Evolutionary conservation across 2,888 invertebrate genomes (phyloP), one percentile per base, ranked within the genome.

Genomic region (Caenorhabditis uteleia): DNA sequence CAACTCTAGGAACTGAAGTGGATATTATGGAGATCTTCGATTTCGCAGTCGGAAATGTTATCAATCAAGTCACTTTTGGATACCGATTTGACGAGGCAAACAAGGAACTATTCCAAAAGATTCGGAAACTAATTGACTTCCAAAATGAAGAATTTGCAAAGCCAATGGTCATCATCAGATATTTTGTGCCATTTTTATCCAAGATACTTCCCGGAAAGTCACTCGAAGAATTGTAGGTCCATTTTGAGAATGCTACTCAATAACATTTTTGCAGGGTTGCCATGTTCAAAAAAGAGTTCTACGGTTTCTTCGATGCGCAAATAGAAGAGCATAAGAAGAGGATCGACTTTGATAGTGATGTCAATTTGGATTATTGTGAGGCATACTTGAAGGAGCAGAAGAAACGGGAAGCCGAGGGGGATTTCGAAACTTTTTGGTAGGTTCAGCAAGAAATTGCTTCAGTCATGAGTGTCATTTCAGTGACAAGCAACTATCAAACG

Each of bases 51-150:
- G 70, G 38, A 1, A 59, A 56, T 45, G 49, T 70, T 20, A 64
- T 70, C 39, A 67, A 70, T 46, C 66, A 70, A 29, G 12, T 64
- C 2, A 29, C 58, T 1, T 67, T 62, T 31, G 70, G 70, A 1
- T 67, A 67, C 51, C 53, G 70, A 18, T 70, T 70, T 27, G 56
- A 53, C 25, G 57, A n/a, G n/a, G n/a, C n/a, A n/a, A n/a, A n/a
- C n/a, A n/a, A n/a, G n/a, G n/a, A n/a, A n/a, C n/a, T n/a, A n/a
- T n/a, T n/a, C n/a, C n/a, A n/a, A n/a, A n/a, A n/a, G n/a, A n/a
- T n/a, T n/a, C n/a, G n/a, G n/a, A n/a, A n/a, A n/a, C n/a, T n/a
- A n/a, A n/a, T n/a, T n/a, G n/a, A n/a, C n/a, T n/a, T n/a, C n/a
- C n/a, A n/a, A n/a, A n/a, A n/a, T n/a, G n/a, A n/a, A n/a, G n/a